A percentile compares a stretch with the other conserved stretches of the same genome.
Conservation (phyloP, 2,797 vertebrate genomes). For the Poliocrania exsul region DNA sequence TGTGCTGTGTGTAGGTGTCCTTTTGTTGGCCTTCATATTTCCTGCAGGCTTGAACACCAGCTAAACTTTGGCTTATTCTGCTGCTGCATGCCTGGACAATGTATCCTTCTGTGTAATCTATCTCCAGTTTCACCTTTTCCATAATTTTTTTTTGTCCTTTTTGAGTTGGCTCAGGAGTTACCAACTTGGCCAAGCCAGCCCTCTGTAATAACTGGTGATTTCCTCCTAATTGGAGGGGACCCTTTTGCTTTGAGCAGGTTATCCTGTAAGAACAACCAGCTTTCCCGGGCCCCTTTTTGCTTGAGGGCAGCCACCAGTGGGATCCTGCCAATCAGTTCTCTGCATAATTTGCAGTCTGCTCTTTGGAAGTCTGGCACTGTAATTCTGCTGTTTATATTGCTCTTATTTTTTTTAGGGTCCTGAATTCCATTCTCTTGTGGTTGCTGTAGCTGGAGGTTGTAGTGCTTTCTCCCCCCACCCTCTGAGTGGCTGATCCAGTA, state of each 20-base stretch:
- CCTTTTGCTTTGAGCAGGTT: background rate
- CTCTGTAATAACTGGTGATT: background rate
- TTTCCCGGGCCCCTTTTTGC: background rate
- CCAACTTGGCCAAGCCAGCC: background rate
- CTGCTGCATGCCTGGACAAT: background rate
- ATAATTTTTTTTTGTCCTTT: background rate
- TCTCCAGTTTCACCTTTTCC: background rate
- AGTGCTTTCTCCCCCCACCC: no score
- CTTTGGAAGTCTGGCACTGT: background rate
- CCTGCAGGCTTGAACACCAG: background rate
- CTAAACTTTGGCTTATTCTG: background rate
- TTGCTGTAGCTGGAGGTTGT: background rate
- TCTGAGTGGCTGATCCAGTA: background rate
- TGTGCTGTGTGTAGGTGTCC: background rate
- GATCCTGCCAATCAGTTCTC: background rate
- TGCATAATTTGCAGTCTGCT: background rate
- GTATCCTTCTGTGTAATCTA: background rate
- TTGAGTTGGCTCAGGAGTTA: background rate
- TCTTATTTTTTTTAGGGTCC: background rate
- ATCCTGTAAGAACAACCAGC: background rate
- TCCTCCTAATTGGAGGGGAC: background rate
- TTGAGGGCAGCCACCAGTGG: background rate
- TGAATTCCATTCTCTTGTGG: background rate
- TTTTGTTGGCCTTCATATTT: background rate
- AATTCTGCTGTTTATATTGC: background rate